A percentile compares a stretch with the other conserved stretches of the same genome.
These are phyloP conservation scores for Pseudomyrmex concolor DNA, from an alignment of 1,140 invertebrate genomes.

Conservation along the genomic window DNA sequence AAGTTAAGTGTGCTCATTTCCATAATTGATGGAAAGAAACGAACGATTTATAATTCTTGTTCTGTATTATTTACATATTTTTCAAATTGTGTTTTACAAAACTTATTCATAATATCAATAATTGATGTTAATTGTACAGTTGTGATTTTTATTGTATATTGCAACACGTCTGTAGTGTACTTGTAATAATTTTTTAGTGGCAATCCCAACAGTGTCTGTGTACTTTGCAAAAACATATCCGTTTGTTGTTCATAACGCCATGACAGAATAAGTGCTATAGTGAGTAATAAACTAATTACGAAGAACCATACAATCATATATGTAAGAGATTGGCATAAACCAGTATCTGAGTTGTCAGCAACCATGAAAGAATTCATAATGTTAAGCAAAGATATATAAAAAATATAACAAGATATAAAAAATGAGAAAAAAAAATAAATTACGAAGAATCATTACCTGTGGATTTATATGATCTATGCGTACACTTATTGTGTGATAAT, in stretches of 20 bases:
- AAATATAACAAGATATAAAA: neutral
- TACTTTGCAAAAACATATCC: conserved; percentile 69
- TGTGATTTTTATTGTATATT: conserved; percentile 52
- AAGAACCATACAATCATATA: conserved; percentile 64
- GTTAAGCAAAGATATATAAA: conserved; percentile 23
- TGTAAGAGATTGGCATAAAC: conserved; percentile 50
- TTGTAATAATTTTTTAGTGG: conserved; percentile 75
- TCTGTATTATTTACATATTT: neutral
- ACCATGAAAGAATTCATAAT: neutral
- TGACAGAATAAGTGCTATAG: conserved; percentile 67
- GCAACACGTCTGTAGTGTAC: conserved; percentile 60
- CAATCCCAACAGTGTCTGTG: conserved; percentile 73
- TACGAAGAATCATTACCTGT: conserved; percentile 47
- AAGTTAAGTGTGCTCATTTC: neutral
- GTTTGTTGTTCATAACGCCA: conserved; percentile 67
- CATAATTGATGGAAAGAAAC: neutral
- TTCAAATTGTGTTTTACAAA: conserved; percentile 67
- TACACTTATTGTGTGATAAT: neutral
- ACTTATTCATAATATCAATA: conserved; percentile 61
- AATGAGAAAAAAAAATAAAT: neutral
- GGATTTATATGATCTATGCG: neutral
- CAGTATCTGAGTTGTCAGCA: neutral
- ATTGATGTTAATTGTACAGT: conserved; percentile 60
- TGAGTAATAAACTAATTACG: conserved; percentile 61
- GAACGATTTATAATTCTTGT: conserved; percentile 5